Evolutionary conservation across 2,113 vertebrate genomes (phyloP).

Genomic region (Hemiprocne comata): DNA sequence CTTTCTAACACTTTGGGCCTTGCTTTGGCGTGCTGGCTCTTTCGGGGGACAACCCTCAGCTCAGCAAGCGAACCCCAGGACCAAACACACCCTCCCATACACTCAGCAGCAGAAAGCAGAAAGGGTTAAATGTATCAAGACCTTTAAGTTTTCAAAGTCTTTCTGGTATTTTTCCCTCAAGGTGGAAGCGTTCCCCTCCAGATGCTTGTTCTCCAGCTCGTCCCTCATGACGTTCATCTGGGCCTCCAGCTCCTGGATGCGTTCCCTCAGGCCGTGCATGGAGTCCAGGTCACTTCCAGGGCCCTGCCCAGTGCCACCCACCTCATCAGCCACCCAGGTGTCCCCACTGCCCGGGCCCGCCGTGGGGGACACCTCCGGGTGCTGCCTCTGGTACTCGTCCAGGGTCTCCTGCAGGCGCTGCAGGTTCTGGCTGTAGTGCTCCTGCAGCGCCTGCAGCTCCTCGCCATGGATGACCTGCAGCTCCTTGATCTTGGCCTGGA

Average conservation of each 20-base stretch:
- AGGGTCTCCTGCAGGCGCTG: conserved; percentile 76
- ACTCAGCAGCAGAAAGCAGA: neutral
- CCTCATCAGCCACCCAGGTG: conserved; percentile 13
- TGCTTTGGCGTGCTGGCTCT: neutral
- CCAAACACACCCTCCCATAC: neutral
- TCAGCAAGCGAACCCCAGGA: fast-evolving
- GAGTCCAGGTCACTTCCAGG: conserved; percentile 65
- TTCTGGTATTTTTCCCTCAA: conserved; percentile 95
- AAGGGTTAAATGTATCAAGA: conserved; percentile 64
- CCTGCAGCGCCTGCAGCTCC: conserved; percentile 84
- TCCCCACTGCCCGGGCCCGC: neutral
- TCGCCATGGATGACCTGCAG: conserved; percentile 84
- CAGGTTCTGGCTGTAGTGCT: conserved; percentile 82
- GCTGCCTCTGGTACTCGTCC: conserved; percentile 57
- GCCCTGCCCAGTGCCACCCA: neutral
- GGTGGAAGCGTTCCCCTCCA: conserved; percentile 81
- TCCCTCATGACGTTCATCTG: conserved; percentile 92
- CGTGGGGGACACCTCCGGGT: neutral
- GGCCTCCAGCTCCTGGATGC: conserved; percentile 91
- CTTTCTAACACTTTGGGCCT: neutral
- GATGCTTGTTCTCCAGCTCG: conserved; percentile 89
- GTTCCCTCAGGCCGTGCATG: conserved; percentile 83
- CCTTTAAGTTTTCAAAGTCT: conserved; percentile 98
- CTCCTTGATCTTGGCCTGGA: conserved; percentile 84
- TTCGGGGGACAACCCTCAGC: neutral